Evolutionary conservation across 2,797 vertebrate species (phyloP).

Genomic region (Coracias cyanogaster): DNA sequence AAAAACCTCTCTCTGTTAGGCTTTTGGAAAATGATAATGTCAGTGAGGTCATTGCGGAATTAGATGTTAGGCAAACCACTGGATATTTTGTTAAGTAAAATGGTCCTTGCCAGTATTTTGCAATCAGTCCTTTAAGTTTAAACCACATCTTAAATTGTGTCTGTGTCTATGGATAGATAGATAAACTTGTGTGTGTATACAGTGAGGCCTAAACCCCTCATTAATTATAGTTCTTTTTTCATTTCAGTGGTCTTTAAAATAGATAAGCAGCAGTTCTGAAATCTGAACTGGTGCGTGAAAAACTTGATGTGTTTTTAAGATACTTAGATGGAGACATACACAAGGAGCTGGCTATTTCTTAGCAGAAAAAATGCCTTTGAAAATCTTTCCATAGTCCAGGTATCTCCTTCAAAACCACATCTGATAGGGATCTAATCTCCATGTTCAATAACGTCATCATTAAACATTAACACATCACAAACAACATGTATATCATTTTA

Average conservation of each 20-base stretch:
- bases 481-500: slow-evolving; percentile 83
- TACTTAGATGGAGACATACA: slow-evolving; percentile 76
- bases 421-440: slow-evolving; percentile 86
- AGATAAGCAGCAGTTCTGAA: slow-evolving; percentile 59
- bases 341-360: slow-evolving; percentile 81
- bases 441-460: slow-evolving; percentile 86
- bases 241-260: slow-evolving; percentile 49
- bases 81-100: slow-evolving; percentile 57
- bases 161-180: slow-evolving; percentile 14
- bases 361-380: slow-evolving; percentile 84
- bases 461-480: slow-evolving; percentile 84
- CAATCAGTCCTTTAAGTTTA: slow-evolving; percentile 51
- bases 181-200: slow-evolving; percentile 30
- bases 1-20: slow-evolving; percentile 35
- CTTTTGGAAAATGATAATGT: slow-evolving; percentile 60
- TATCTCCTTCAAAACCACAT: slow-evolving; percentile 86
- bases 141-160: slow-evolving; percentile 28
- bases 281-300: slow-evolving; percentile 18
- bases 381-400: slow-evolving; percentile 74
- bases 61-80: slow-evolving; percentile 57
- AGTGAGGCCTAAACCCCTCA: slow-evolving; percentile 8
- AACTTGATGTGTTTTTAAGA: slow-evolving; percentile 69
- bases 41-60: slow-evolving; percentile 43
- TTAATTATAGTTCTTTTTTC: slow-evolving; percentile 46
- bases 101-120: slow-evolving; percentile 18